Evolutionary conservation across 2,797 vertebrate species (phyloP).

Genomic region (Borostomias antarcticus): DNA sequence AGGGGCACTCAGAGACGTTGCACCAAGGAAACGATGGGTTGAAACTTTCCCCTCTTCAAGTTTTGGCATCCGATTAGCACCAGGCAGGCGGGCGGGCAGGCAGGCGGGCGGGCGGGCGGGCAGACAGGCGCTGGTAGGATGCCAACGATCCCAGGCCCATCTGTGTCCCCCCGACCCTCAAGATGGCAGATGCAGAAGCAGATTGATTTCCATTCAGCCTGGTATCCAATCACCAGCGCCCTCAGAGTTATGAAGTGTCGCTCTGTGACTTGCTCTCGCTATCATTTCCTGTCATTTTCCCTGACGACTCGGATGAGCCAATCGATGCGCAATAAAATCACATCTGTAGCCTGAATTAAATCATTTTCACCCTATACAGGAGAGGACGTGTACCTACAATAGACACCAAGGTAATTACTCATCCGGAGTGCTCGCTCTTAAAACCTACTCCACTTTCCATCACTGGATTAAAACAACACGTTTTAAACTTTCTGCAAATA

Average conservation of each 20-base stretch:
- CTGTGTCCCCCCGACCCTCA: conserved; percentile 76
- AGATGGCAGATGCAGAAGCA: conserved; percentile 81
- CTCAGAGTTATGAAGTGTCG: conserved; percentile 69
- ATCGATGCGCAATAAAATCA: conserved; percentile 42
- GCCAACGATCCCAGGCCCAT: conserved; percentile 77
- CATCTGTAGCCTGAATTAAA: conserved; percentile 77
- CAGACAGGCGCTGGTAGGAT: conserved; percentile 62
- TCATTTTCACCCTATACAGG: conserved; percentile 75
- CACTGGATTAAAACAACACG: neutral
- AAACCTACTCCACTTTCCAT: neutral
- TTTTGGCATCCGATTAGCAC: conserved; percentile 68
- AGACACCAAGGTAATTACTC: conserved; percentile 71
- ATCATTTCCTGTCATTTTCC: conserved; percentile 77
- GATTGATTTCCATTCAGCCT: conserved; percentile 83
- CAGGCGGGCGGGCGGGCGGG: neutral
- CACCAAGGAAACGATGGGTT: conserved; percentile 41
- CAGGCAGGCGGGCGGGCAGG: conserved; percentile 1
- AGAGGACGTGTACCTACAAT: conserved; percentile 66
- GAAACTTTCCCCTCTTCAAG: conserved; percentile 67
- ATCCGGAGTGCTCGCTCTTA: neutral
- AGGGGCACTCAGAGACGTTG: conserved; percentile 70
- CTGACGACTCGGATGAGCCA: conserved; percentile 45
- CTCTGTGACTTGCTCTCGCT: conserved; percentile 59
- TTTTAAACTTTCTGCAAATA: conserved; percentile 1
- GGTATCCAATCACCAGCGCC: conserved; percentile 59